Evolutionary conservation across 2,113 vertebrate species (phyloP), one percentile per base, ranked within the genome.

Genomic region (Petrocephalus zakoni): DNA sequence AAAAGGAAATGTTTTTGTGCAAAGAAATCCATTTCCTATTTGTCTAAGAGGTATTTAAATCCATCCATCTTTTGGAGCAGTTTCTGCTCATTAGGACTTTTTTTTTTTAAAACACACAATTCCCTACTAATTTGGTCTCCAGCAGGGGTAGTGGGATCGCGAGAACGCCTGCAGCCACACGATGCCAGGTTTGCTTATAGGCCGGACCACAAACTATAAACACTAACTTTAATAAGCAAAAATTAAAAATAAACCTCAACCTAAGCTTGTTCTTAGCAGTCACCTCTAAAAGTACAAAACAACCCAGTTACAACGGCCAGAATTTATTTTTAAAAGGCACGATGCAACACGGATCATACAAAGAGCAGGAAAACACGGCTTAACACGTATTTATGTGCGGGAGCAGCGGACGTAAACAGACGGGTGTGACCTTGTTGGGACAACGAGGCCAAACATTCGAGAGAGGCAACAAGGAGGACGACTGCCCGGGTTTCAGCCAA

Each of bases 241-340:
- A 78, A 78, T 78, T 78, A 17, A 37, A 78, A 78, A 78, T 42
- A 78, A 78, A 34, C 17, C 29, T 78, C 72, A 13, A 75, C 15
- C 25, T 37, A 75, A 78, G 72, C 34, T 42, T 17, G 34, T 37
- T 37, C 34, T 78, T 19, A 37, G 29, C 34, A 37, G 72, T 78
- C 72, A 78, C 72, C 72, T 78, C 72, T 78, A 78, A 78, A 78
- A 78, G 72, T 78, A 78, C 72, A 78, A 78, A 34, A 78, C 34
- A 78, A 17, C 13, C 34, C 34, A 42, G 34, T 78, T 19, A 78
- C 72, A 37, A 19, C 6, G 37, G 17, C 72, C 72, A 37, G 72
- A 42, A 68, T 29, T 37, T 8, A 42, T 78, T 78, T 78, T 42
- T 19, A 78, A 34, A 37, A 42, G 72, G 37, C 72, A 34, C 72